Evolutionary conservation across 2,113 vertebrate genomes (phyloP).

Genomic region (Anser cygnoides): DNA sequence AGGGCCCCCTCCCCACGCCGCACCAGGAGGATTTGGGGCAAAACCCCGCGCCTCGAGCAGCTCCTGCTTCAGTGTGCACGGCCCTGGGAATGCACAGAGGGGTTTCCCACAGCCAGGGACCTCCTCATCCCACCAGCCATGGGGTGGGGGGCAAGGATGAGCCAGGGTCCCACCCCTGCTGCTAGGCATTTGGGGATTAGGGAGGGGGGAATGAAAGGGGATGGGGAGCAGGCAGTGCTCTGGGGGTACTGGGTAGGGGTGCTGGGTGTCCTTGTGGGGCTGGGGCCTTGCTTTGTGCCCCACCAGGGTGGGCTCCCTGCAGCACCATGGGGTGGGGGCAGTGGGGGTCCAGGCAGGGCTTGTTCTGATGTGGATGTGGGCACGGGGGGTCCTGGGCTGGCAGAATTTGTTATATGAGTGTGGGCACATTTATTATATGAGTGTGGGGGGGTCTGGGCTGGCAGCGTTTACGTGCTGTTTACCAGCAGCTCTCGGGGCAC

Average conservation of each 20-base stretch:
- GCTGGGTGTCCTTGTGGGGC: background rate
- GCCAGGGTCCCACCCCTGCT: background rate
- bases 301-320: background rate
- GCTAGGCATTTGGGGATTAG: too few species aligned
- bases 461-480: rapidly evolving
- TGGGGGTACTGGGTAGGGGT: too few species aligned
- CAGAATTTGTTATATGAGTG: background rate
- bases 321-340: background rate
- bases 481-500: background rate
- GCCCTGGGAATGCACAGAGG: background rate
- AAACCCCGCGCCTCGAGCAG: background rate
- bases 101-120: background rate
- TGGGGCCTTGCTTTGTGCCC: background rate
- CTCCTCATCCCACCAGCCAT: background rate
- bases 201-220: background rate
- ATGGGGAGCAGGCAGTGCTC: too few species aligned
- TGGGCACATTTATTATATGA: too few species aligned
- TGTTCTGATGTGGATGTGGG: too few species aligned
- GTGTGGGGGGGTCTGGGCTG: background rate
- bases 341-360: too few species aligned
- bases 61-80: background rate
- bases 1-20: rapidly evolving
- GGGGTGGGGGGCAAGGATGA: background rate
- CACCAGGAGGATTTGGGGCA: background rate
- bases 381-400: background rate